Conservation (phyloP, 2,888 invertebrate genomes). For the Cephalotes varians region DNA sequence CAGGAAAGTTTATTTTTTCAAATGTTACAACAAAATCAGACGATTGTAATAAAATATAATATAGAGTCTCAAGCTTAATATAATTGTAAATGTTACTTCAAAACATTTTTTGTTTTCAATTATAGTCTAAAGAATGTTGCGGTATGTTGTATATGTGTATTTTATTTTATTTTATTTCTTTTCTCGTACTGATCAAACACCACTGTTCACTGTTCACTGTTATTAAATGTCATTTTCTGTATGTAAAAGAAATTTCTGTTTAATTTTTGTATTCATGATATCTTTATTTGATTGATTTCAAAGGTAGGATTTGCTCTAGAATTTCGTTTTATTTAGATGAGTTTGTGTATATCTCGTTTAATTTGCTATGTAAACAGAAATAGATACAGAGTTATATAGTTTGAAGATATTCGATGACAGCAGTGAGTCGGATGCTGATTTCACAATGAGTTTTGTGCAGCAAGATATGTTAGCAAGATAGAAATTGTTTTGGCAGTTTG, state of each 20-base stretch:
- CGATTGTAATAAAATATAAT: background rate
- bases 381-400: constrained; percentile 46
- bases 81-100: background rate
- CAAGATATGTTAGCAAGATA: constrained; percentile 1
- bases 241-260: background rate
- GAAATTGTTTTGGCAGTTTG: constrained; percentile 31
- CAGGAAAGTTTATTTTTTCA: background rate
- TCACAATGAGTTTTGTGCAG: constrained; percentile 36
- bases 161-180: background rate
- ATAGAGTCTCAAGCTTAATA: background rate
- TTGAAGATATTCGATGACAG: constrained; percentile 6
- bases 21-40: too few relatives aligned
- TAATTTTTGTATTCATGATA: background rate
- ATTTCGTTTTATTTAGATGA: constrained; percentile 20
- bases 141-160: background rate
- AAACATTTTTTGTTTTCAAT: background rate
- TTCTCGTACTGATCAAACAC: background rate
- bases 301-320: background rate
- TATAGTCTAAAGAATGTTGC: background rate
- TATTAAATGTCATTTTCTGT: background rate
- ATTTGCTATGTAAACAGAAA: constrained; percentile 29
- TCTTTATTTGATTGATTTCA: background rate
- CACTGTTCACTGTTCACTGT: background rate
- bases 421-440: constrained; percentile 43
- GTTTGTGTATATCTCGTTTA: constrained; percentile 6